These are phyloP conservation scores for Laticauda colubrina DNA, from an alignment of 2,113 vertebrate genomes.

Conservation along the genomic window DNA sequence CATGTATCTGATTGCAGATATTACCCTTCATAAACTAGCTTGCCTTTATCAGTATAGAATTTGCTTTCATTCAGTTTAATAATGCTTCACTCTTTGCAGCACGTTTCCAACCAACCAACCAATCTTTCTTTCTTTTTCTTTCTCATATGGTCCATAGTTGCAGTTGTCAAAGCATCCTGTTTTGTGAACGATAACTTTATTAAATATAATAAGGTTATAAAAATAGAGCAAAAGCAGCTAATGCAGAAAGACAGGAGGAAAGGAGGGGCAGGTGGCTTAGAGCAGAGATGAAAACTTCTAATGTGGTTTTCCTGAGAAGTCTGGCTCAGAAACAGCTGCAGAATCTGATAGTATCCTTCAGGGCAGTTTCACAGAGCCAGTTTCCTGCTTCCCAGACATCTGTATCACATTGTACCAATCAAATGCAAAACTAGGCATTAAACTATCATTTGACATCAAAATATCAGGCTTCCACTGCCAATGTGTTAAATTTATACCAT, in stretches of 20 bases:
- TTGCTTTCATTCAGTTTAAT: not conserved
- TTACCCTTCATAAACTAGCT: not conserved
- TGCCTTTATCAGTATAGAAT: not conserved
- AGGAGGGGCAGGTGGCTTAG: slow-evolving; percentile 10
- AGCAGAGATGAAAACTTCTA: not conserved
- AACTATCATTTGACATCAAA: not conserved
- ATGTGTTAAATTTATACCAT: not conserved
- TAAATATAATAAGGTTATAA: slow-evolving; percentile 38
- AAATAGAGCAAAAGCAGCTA: slow-evolving; percentile 25
- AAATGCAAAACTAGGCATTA: not conserved
- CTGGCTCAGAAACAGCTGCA: not conserved
- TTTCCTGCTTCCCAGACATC: not conserved
- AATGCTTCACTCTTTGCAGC: not conserved
- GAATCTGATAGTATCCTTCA: not conserved
- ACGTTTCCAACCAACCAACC: slow-evolving; percentile 33
- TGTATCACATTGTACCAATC: not conserved
- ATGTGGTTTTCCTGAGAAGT: not conserved
- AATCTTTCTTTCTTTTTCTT: not conserved
- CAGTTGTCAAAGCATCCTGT: slow-evolving; percentile 41
- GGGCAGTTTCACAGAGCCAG: not conserved
- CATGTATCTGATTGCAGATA: not conserved
- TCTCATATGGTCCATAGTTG: not conserved
- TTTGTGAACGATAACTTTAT: slow-evolving; percentile 36
- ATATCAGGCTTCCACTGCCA: not conserved
- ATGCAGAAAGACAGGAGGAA: slow-evolving; percentile 10